Base-by-base conservation (phyloP, 2,888 invertebrate genomes). In the Corbicula japonica region DNA sequence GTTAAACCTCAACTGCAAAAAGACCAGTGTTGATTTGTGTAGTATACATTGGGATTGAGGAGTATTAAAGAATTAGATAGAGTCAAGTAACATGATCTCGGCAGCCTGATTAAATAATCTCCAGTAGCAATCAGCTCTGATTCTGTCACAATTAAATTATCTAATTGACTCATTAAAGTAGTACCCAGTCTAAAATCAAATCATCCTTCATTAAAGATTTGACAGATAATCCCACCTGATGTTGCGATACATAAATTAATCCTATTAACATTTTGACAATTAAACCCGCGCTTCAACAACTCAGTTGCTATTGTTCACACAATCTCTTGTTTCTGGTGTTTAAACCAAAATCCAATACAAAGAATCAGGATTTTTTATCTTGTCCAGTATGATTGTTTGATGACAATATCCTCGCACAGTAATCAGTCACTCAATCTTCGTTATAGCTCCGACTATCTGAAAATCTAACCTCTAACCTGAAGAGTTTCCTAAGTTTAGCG, bases 141-240 rank as follows among this genome's bases (percentile, higher is more conserved):
- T 68, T 28, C 48, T 32, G 41, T 23, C 34, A 62, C 62, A 72
- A 71, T 72, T 71, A 71, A 34, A 52, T 52, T 72, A 63, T 72
- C 71, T 72, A 28, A 2, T 23, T 41, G 35, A 54, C 38, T 66
- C 52, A 66, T 66, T 38, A 41, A 28, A 52, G 34, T 32, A n/a
- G 38, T 18, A 63, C 30, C 28, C 41, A 50, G 38, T 34, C 41
- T 63, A 62, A 60, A 62, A 72, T 62, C 63, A 62, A 72, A 61
- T 72, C 52, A 62, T 54, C 23, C 26, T 18, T 60, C 38, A 70
- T 61, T 70, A 70, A 46, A 48, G 46, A 60, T 63, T 54, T 12
- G 35, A 23, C 35, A 4, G 35, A 35, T 35, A 58, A 35, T 21
- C 34, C 2, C 21, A 35, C 58, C 2, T 34, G 15, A 58, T 21